Evolutionary conservation across 2,113 vertebrate genomes (phyloP).

Genomic region (Malurus melanocephalus): DNA sequence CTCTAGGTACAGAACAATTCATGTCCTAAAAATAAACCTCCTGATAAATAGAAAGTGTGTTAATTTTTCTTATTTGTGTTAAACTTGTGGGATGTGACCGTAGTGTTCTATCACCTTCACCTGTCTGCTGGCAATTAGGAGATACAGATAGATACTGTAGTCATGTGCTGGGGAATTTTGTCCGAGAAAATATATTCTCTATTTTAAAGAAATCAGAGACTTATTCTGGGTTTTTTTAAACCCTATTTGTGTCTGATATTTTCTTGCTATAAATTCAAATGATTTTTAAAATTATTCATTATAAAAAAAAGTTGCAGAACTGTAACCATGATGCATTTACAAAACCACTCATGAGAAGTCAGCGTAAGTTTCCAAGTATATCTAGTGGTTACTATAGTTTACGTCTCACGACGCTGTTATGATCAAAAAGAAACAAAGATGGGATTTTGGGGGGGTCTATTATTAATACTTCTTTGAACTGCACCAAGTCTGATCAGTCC

Average conservation of each 20-base stretch:
- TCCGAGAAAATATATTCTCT: background rate
- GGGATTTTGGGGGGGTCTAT: accelerated
- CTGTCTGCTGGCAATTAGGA: background rate
- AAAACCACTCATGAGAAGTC: background rate
- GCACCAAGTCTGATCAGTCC: background rate
- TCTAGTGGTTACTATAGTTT: background rate
- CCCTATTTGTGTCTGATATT: background rate
- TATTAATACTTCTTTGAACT: background rate
- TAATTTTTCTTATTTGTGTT: background rate
- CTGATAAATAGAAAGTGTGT: background rate
- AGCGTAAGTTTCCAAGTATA: background rate
- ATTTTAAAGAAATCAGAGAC: background rate
- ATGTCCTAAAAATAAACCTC: background rate
- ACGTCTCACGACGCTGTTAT: background rate
- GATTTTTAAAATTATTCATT: background rate
- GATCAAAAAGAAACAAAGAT: background rate
- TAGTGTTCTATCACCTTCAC: background rate
- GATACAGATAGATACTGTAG: background rate
- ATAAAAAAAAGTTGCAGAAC: background rate
- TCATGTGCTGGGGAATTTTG: background rate
- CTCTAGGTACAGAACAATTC: background rate
- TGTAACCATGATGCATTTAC: background rate
- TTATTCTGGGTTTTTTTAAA: accelerated
- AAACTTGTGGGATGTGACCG: background rate
- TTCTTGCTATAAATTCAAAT: background rate